Base-by-base conservation (phyloP, 2,113 vertebrate species). In the Chlorodrepanis virens region DNA sequence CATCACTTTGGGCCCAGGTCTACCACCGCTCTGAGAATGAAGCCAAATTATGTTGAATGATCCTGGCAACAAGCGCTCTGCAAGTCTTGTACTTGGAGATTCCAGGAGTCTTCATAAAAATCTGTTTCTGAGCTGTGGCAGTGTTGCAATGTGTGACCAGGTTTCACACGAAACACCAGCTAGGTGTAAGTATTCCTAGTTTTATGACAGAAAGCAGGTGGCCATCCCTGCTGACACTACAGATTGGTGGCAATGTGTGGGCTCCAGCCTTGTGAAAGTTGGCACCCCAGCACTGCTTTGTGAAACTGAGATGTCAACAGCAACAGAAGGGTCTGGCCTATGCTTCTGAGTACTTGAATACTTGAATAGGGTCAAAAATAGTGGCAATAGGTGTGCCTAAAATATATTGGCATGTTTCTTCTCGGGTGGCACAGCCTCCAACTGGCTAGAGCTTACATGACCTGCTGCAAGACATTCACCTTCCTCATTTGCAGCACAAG, bases 341-440 rank as follows among this genome's bases (percentile, higher is more conserved):
- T 54, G 24, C 80, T 80, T 72, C 75, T 53, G 45, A 60, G n/a
- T 37, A 54, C 61, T 35, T 86, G n/a, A 39, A 45, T 7, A 37
- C 60, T 33, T 86, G 31, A 39, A 52, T 8, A 42, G 8, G 70
- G 22, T 44, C 68, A 23, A 50, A 67, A 67, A 76, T 72, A 49
- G 1, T 47, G 25, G 14, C 53, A 72, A 9, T 25, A 80, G 24
- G 13, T 19, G 11, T n/a, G 23, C 31, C 35, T 57, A 28, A 69
- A 77, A 49, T 14, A 19, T 3, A 42, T 24, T 68, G 59, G 37
- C 59, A 23, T 24, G 40, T 79, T 83, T 80, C 50, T 72, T 67
- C 42, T 50, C 1, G 2, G 12, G 37, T 69, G 63, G 13, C 49
- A 33, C 0, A 0, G 49, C 12, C 16, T 83, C 47, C 9, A 16